phyloP scores from a whole-genome alignment of 2,888 invertebrate species.

The Drosophila mayaguana region DNA sequence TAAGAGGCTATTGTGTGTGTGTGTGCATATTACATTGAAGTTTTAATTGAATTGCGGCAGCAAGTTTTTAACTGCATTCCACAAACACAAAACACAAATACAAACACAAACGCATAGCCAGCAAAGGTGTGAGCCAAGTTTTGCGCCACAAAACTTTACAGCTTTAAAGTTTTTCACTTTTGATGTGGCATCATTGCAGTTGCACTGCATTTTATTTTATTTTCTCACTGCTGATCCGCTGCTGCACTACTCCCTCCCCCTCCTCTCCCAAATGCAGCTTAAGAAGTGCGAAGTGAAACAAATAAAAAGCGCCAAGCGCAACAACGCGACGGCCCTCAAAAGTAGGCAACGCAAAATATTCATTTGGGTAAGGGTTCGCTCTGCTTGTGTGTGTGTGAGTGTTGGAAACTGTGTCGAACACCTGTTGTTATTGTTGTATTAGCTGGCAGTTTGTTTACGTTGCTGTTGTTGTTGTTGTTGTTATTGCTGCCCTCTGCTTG shows the following conservation, averaged over 20 bases:
- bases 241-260: neutral
- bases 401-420: slow-evolving; percentile 58
- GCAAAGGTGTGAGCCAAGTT: slow-evolving; percentile 65
- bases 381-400: slow-evolving; percentile 10
- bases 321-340: slow-evolving; percentile 30
- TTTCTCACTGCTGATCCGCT: slow-evolving; percentile 6
- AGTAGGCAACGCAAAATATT: slow-evolving; percentile 60
- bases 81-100: slow-evolving; percentile 9
- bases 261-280: slow-evolving; percentile 34
- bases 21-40: slow-evolving; percentile 60
- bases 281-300: slow-evolving; percentile 33
- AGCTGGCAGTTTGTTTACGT: slow-evolving; percentile 26
- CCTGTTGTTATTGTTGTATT: slow-evolving; percentile 66
- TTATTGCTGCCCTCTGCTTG: slow-evolving; percentile 8
- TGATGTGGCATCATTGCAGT: slow-evolving; percentile 44
- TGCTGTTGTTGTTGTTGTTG: neutral
- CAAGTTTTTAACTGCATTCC: slow-evolving; percentile 77
- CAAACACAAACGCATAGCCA: slow-evolving; percentile 14
- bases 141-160: slow-evolving; percentile 58
- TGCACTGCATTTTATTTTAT: slow-evolving; percentile 13
- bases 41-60: slow-evolving; percentile 79
- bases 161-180: slow-evolving; percentile 66
- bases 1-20: slow-evolving; percentile 17
- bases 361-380: slow-evolving; percentile 21
- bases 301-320: slow-evolving; percentile 1